Conservation (phyloP, 2,113 vertebrate species). For the Ictalurus furcatus region DNA sequence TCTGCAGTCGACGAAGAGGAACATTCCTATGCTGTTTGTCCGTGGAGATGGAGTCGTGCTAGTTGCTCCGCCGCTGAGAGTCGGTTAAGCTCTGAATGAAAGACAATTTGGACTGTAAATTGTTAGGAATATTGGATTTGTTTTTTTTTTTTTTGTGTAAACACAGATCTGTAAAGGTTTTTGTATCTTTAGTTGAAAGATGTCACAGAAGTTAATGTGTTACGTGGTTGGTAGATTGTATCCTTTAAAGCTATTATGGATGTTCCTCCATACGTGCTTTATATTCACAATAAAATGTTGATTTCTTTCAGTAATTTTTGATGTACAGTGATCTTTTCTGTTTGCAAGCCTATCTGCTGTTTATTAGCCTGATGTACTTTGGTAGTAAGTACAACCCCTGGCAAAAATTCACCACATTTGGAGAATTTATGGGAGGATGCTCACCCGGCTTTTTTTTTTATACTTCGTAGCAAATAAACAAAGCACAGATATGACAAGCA, state of each 20-base stretch:
- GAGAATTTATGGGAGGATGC: too few species aligned
- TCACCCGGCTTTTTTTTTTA: too few species aligned
- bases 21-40: constrained; percentile 98
- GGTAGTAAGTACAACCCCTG: too few species aligned
- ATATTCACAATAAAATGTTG: constrained; percentile 25
- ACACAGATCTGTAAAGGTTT: constrained; percentile 19
- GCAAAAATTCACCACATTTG: too few species aligned
- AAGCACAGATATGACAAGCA: too few species aligned
- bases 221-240: not conserved
- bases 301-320: not conserved
- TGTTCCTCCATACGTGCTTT: not conserved
- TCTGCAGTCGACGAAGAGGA: constrained; percentile 92
- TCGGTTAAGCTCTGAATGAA: constrained; percentile 73
- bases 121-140: not conserved
- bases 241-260: not conserved
- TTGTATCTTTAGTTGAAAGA: constrained; percentile 11
- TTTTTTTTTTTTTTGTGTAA: not conserved
- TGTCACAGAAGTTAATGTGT: not conserved
- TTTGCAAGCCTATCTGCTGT: not conserved
- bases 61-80: constrained; percentile 89
- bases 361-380: not conserved
- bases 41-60: constrained; percentile 96
- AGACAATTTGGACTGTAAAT: constrained; percentile 34
- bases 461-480: too few species aligned
- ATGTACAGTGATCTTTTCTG: not conserved